These are phyloP conservation scores for Enteromius thamalakanensis DNA, from an alignment of 2,797 vertebrate species.

Conservation along the genomic window DNA sequence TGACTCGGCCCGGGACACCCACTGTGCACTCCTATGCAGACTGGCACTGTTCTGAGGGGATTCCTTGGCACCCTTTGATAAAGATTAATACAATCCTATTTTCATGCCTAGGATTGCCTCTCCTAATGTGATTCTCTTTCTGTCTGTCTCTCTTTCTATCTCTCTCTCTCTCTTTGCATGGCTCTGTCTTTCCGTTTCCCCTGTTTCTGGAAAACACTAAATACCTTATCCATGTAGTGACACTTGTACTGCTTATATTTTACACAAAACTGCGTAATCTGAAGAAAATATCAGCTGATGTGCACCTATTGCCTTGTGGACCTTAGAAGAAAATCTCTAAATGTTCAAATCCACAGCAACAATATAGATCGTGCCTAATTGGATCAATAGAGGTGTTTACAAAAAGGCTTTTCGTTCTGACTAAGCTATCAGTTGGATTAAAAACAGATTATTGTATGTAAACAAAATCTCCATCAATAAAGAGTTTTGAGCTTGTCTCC, in stretches of 20 bases:
- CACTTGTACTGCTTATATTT: not conserved
- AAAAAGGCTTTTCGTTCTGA: not conserved
- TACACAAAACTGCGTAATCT: not conserved
- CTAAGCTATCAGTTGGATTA: slow-evolving; percentile 7
- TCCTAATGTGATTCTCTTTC: slow-evolving; percentile 72
- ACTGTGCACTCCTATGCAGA: slow-evolving; percentile 29
- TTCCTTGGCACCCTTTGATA: slow-evolving; percentile 77
- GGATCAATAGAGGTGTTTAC: not conserved
- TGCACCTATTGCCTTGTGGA: not conserved
- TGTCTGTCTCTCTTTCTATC: slow-evolving; percentile 57
- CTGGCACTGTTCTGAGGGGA: slow-evolving; percentile 56
- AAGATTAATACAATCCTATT: slow-evolving; percentile 86
- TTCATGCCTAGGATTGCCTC: slow-evolving; percentile 83
- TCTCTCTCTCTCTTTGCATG: slow-evolving; percentile 57
- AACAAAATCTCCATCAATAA: not conserved
- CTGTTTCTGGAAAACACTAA: slow-evolving; percentile 71
- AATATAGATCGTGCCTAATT: slow-evolving; percentile 3
- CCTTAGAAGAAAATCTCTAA: not conserved
- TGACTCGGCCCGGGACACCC: slow-evolving; percentile 58
- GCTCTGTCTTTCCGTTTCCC: slow-evolving; percentile 56
- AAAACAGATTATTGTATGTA: slow-evolving; percentile 17
- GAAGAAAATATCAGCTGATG: not conserved
- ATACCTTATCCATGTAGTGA: slow-evolving; percentile 76
- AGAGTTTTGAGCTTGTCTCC: not conserved
- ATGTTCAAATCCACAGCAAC: slow-evolving; percentile 11